Evolutionary conservation across 1,140 invertebrate species (phyloP).

Genomic region (Coenobita brevimanus): DNA sequence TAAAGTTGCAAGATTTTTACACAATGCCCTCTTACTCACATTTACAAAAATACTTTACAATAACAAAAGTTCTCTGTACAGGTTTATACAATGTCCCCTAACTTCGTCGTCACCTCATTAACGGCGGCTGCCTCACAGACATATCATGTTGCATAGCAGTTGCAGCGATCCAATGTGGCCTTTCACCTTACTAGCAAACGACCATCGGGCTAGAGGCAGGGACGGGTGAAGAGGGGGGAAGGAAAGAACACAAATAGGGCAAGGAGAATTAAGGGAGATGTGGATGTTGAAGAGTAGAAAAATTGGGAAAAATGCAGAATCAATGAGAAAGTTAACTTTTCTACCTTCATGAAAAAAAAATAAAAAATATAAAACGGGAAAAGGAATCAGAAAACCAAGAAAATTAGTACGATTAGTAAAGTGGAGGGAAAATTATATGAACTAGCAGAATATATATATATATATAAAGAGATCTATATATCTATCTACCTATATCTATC

Average conservation of each 20-base stretch:
- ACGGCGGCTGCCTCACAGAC: background rate
- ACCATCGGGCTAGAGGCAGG: background rate
- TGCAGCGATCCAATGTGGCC: slow-evolving; percentile 6
- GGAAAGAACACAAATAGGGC: background rate
- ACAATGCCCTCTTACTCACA: slow-evolving; percentile 68
- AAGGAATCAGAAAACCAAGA: background rate
- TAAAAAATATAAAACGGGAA: background rate
- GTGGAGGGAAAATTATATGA: too few species aligned
- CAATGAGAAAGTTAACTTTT: background rate
- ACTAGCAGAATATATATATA: too few species aligned
- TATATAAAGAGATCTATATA: too few species aligned
- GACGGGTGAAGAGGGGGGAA: background rate
- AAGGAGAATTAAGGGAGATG: background rate
- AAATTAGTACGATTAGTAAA: too few species aligned
- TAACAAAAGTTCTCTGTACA: slow-evolving; percentile 68
- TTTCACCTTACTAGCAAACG: background rate
- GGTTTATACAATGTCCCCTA: slow-evolving; percentile 65
- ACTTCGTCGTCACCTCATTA: slow-evolving; percentile 43
- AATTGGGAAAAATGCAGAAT: background rate
- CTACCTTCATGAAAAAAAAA: background rate
- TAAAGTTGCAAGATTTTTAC: slow-evolving; percentile 67
- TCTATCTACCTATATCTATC: too few species aligned
- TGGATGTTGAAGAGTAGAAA: background rate
- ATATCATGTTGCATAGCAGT: slow-evolving; percentile 27
- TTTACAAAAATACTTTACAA: slow-evolving; percentile 68